These are phyloP conservation scores for Lagothrix lagotricha DNA, from an alignment of 2,797 vertebrate genomes.

Conservation along the genomic window DNA sequence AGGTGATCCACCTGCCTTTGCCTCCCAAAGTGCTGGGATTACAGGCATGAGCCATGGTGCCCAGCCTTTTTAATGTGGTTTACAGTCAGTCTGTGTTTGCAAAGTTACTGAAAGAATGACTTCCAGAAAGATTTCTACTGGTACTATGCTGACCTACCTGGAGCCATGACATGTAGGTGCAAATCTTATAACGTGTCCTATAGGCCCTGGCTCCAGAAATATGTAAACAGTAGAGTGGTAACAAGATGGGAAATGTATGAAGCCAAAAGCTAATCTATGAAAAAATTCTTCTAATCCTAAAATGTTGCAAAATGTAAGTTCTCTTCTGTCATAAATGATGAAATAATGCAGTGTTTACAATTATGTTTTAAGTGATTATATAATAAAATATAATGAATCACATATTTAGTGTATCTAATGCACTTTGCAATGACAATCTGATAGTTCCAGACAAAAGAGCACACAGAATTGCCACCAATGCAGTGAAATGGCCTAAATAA, in stretches of 20 bases:
- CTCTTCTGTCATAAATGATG: not conserved
- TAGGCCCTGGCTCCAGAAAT: not conserved
- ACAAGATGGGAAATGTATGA: not conserved
- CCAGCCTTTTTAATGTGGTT: not conserved
- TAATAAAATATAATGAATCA: not conserved
- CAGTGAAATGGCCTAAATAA: not conserved
- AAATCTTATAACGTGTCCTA: not conserved
- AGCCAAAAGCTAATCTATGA: not conserved
- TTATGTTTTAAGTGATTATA: not conserved
- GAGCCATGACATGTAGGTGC: not conserved
- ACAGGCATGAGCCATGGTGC: too few species aligned
- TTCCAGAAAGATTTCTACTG: not conserved
- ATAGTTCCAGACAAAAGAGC: not conserved
- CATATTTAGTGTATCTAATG: not conserved
- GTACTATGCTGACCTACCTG: not conserved
- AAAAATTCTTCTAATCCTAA: not conserved
- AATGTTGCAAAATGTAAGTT: not conserved
- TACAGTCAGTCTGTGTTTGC: not conserved
- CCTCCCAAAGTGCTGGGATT: too few species aligned
- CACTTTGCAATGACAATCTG: not conserved
- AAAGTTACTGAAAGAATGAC: constrained; percentile 13
- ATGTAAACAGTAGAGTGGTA: not conserved
- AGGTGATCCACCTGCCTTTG: too few species aligned
- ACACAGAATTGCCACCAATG: not conserved
- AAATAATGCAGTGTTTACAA: not conserved